These are phyloP conservation scores for Andrena flavipes DNA, from an alignment of 2,888 invertebrate species.

Conservation along the genomic window DNA sequence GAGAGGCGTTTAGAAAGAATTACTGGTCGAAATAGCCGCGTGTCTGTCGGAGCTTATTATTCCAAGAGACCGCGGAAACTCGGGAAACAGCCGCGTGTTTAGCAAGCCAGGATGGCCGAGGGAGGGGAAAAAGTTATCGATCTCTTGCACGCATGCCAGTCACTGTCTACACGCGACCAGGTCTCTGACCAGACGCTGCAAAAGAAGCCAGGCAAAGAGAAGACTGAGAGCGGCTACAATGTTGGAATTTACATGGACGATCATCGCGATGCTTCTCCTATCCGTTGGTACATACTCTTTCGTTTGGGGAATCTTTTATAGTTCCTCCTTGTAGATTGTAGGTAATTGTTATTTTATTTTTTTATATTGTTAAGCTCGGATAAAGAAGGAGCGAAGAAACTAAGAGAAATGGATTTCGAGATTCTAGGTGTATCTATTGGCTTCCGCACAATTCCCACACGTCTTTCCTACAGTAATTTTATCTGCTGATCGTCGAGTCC, in stretches of 20 bases:
- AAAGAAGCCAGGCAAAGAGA: conserved; percentile 18
- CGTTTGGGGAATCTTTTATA: no score
- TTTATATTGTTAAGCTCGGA: no score
- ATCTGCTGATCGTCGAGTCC: not conserved
- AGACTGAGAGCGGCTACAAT: not conserved
- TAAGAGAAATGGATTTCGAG: not conserved
- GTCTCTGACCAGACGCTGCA: conserved; percentile 20
- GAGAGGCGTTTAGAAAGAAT: not conserved
- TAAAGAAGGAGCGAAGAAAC: no score
- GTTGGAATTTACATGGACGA: conserved; percentile 1
- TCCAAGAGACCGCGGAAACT: conserved; percentile 9
- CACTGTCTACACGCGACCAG: conserved; percentile 46
- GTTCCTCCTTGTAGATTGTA: no score
- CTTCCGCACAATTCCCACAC: not conserved
- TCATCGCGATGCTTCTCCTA: not conserved
- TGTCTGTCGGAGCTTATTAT: conserved; percentile 25
- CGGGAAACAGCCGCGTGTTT: conserved; percentile 41
- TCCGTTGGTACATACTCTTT: no score
- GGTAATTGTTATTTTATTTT: no score
- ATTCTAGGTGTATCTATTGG: not conserved
- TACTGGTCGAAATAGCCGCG: not conserved
- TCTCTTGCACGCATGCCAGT: conserved; percentile 60
- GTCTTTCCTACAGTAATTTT: not conserved
- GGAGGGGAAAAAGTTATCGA: conserved; percentile 62
- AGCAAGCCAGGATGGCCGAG: conserved; percentile 32